Evolutionary conservation across 1,140 invertebrate genomes (phyloP), one percentile per base, ranked within the genome.

Genomic region (Dendrolimus kikuchii): DNA sequence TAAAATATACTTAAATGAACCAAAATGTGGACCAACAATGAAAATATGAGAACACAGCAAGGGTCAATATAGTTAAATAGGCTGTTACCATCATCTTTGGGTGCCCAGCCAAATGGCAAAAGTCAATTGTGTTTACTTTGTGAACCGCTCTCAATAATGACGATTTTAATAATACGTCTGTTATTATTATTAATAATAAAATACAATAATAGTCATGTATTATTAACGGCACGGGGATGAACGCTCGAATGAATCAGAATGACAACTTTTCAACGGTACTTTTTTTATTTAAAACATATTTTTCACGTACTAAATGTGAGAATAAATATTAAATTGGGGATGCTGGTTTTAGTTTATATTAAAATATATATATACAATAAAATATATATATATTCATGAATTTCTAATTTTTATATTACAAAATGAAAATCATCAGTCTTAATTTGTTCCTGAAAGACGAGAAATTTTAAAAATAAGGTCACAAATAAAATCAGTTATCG

Each of bases 71-170:
- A 78, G 81, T 83, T 77, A 79, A 74, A 74, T 59, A n/a, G 42
- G 42, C 23, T 23, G 23, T 23, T 23, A 59, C 51, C 46, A 47
- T 54, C 54, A 72, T 83, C 77, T 83, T 83, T 81, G 73, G 72
- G 53, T 74, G 45, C 49, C 3, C 81, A 81, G 45, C 76, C 70
- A 68, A 78, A 75, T 73, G 77, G 77, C 72, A 85, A 85, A 75
- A 82, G 77, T 82, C 74, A 70, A 85, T 85, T 82, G 79, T 85
- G 68, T 77, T 80, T 76, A 76, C 49, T 71, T 70, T 56, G 60
- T 61, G 64, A 78, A 77, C 77, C 76, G 77, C 62, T 72, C 64
- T 61, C 53, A 40, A 49, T 48, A 59, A 74, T 78, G 81, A 81
- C 76, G 71, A 76, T 77, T 77, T 76, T 79, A 76, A 79, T 77